Evolutionary conservation across 2,888 invertebrate species (phyloP), one percentile per base, ranked within the genome.

Genomic region (Alcis repandata): DNA sequence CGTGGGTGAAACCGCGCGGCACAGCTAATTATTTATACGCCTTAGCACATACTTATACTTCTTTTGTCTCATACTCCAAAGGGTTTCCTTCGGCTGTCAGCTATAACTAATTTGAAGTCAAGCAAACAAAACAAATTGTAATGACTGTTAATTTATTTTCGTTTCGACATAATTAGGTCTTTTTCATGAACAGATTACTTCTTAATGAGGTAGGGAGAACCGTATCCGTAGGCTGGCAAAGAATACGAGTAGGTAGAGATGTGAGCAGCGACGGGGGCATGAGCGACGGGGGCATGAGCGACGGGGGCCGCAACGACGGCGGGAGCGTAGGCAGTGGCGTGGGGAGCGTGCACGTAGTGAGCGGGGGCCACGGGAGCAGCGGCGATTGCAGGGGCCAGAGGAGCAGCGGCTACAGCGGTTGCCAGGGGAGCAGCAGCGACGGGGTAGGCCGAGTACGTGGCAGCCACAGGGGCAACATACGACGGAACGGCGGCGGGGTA

Each of bases 391-490:
- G 41, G 41, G 0, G 41, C 41, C 17, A 43, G 9, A 1, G 41
- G 17, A 17, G 41, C 41, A 41, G 41, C n/a, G 1, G 38, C 41
- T 6, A 41, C 9, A 7, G 45, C 40, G 7, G 60, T 48, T n/a
- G 57, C 32, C 9, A 40, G 7, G 32, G 36, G 38, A 11, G 52
- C 20, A 20, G 38, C 52, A 38, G 38, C 20, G 20, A 40, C 53
- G 0, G 66, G 49, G 57, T 48, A 58, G 13, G 58, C 43, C 4
- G 57, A 53, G 57, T 61, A 60, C 7, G 52, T 32, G 19, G 56
- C 22, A 6, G 58, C 63, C 7, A 63, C 67, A 11, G 56, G 48
- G 46, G 62, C 64, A n/a, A 59, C 54, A 60, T 67, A 66, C 17
- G 69, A 36, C 13, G 69, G 43, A 41, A 49, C 51, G 54, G 38